Conservation (phyloP, 2,888 invertebrate species). For the Pyralis farinalis region DNA sequence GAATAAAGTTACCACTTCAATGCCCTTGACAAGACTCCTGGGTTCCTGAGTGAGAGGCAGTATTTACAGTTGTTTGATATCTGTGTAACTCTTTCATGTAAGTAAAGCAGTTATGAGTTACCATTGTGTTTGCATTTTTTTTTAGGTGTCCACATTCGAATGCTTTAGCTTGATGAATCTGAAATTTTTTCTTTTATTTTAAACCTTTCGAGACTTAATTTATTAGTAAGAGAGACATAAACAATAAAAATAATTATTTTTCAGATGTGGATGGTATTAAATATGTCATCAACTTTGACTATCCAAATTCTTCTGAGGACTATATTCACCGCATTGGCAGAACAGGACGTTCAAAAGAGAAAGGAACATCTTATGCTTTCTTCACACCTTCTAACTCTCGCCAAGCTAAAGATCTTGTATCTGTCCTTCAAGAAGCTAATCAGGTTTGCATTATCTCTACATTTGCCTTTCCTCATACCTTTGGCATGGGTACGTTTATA, state of each 20-base stretch:
- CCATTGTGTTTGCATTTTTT: constrained; percentile 27
- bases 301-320: constrained; percentile 96
- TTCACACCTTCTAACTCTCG: constrained; percentile 94
- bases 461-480: constrained; percentile 81
- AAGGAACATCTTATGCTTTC: constrained; percentile 97
- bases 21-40: constrained; percentile 73
- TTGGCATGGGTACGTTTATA: constrained; percentile 88
- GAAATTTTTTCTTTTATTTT: constrained; percentile 21
- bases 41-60: constrained; percentile 79
- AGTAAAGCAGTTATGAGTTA: constrained; percentile 72
- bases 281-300: constrained; percentile 98
- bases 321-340: constrained; percentile 98
- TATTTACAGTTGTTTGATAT: constrained; percentile 55
- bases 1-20: constrained; percentile 35
- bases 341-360: constrained; percentile 92
- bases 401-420: constrained; percentile 93
- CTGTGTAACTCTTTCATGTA: constrained; percentile 77
- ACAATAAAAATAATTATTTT: constrained; percentile 26
- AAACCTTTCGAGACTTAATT: constrained; percentile 26
- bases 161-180: constrained; percentile 10
- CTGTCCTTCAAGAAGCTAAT: constrained; percentile 94
- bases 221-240: constrained; percentile 13
- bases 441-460: constrained; percentile 78
- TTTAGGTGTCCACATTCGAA: constrained; percentile 14
- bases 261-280: constrained; percentile 98